These are phyloP conservation scores for Epiblema foenella DNA, from an alignment of 2,888 invertebrate species.

Conservation along the genomic window DNA sequence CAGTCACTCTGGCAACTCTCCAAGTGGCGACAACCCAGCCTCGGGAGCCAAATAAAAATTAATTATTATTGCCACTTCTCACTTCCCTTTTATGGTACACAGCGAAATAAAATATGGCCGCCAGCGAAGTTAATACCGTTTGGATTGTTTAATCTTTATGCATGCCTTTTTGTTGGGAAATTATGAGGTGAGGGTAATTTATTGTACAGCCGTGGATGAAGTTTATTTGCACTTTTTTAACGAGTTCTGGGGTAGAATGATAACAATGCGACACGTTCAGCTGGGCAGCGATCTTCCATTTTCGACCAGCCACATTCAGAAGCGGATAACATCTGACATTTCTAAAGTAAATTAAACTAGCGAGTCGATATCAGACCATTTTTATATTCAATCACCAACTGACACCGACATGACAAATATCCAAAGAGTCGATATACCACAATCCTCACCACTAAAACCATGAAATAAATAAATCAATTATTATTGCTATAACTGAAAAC, in stretches of 20 bases:
- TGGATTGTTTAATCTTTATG: constrained; percentile 43
- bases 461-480: too few species aligned
- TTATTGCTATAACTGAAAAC: too few species aligned
- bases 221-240: constrained; percentile 29
- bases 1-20: constrained; percentile 51
- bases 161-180: constrained; percentile 40
- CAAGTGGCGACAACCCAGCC: constrained; percentile 46
- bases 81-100: constrained; percentile 47
- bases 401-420: too few species aligned
- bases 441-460: too few species aligned
- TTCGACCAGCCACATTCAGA: too few species aligned
- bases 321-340: too few species aligned
- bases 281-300: too few species aligned
- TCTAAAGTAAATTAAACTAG: too few species aligned
- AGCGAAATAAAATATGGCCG: constrained; percentile 45
- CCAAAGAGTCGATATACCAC: too few species aligned
- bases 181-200: constrained; percentile 38
- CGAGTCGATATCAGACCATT: too few species aligned
- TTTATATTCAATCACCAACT: too few species aligned
- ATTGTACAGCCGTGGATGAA: constrained; percentile 32
- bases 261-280: constrained; percentile 10
- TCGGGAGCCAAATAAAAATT: constrained; percentile 50
- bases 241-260: constrained; percentile 7
- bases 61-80: constrained; percentile 50
- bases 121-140: constrained; percentile 33